These are phyloP conservation scores for Porites rus DNA, from an alignment of 92 coral and sea anemone genomes.

Conservation along the genomic window DNA sequence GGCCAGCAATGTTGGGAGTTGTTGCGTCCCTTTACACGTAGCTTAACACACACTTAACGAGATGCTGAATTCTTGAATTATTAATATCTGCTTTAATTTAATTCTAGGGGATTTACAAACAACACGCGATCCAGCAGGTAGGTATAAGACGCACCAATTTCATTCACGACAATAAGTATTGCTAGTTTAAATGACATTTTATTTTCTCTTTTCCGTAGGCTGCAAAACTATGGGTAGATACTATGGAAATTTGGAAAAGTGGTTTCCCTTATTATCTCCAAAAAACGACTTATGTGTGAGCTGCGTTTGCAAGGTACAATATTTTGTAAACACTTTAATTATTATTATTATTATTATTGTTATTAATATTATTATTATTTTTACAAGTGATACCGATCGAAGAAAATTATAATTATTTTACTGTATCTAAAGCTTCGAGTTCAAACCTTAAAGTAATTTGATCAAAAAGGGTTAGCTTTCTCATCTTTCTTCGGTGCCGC, in stretches of 20 bases:
- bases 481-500: no score
- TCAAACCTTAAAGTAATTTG: no score
- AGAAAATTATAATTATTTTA: no score
- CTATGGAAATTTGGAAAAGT: constrained; percentile 29
- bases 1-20: no score
- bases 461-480: no score
- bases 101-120: constrained; percentile 1
- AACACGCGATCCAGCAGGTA: constrained; percentile 3
- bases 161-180: neutral
- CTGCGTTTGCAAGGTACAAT: constrained; percentile 63
- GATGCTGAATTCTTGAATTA: neutral
- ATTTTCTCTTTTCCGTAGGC: neutral
- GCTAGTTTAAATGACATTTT: neutral
- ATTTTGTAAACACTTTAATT: no score
- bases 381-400: no score
- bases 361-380: no score
- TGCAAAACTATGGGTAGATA: constrained; percentile 40
- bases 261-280: constrained; percentile 40
- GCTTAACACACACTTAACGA: no score
- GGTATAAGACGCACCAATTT: neutral
- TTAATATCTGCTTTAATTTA: neutral
- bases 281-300: constrained; percentile 33
- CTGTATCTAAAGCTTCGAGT: no score
- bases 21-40: no score
- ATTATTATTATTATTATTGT: no score